Percentiles rank a stretch among this genome's conserved stretches.
Evolutionary conservation across 1,140 invertebrate genomes (phyloP).

Genomic region (Drosophila leontia): DNA sequence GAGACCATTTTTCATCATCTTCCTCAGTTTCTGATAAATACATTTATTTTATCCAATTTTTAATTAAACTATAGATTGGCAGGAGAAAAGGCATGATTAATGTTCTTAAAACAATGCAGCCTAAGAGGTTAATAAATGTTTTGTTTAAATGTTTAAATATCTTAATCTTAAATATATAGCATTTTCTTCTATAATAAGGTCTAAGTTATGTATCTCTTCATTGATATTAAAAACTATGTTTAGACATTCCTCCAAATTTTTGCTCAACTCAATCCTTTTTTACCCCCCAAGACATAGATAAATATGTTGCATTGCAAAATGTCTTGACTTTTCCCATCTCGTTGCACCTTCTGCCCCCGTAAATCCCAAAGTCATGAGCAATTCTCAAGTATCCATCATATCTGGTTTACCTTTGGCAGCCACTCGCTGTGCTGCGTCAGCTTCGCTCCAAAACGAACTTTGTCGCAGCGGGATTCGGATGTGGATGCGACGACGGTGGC

Average conservation of each 20-base stretch:
- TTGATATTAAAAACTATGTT: background rate
- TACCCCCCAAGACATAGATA: background rate
- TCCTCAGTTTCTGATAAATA: background rate
- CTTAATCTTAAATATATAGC: too few relatives aligned
- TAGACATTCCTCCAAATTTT: background rate
- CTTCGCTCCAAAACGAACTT: slow-evolving; percentile 31
- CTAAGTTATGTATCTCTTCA: too few relatives aligned
- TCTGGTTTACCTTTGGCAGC: slow-evolving; percentile 33
- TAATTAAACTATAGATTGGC: background rate
- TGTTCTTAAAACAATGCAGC: background rate
- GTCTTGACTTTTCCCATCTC: slow-evolving; percentile 14
- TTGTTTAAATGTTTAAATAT: background rate
- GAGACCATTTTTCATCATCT: background rate
- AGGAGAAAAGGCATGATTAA: background rate
- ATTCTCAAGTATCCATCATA: slow-evolving; percentile 27
- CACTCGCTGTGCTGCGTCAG: slow-evolving; percentile 25
- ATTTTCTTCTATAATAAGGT: background rate
- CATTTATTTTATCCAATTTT: background rate
- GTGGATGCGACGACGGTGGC: slow-evolving; percentile 6
- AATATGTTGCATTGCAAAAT: slow-evolving; percentile 2
- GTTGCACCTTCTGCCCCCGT: slow-evolving; percentile 9
- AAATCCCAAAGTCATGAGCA: slow-evolving; percentile 18
- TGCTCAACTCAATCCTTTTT: background rate
- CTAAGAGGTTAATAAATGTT: background rate
- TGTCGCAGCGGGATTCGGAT: slow-evolving; percentile 28